phyloP scores from a whole-genome alignment of 2,797 vertebrate genomes.

The Ceyx erithaca region DNA sequence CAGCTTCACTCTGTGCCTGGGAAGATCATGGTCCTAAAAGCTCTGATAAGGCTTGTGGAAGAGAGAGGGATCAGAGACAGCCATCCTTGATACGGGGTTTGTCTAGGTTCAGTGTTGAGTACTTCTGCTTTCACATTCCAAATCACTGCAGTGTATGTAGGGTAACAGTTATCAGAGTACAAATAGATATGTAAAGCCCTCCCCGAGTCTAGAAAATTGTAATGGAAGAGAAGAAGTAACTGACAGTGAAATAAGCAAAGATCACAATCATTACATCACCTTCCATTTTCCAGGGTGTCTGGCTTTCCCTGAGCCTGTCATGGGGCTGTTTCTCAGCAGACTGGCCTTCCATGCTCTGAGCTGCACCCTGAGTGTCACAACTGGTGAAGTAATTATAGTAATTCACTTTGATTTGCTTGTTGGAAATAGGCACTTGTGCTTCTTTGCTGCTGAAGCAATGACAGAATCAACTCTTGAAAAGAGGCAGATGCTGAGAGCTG shows the following conservation, averaged over 20 bases:
- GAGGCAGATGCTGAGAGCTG: neutral
- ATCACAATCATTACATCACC: neutral
- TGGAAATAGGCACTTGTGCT: neutral
- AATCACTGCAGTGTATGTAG: neutral
- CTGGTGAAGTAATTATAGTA: neutral
- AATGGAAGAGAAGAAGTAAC: neutral
- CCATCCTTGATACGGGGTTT: neutral
- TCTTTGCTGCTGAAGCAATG: neutral
- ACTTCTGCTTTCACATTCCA: neutral
- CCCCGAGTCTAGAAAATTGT: neutral
- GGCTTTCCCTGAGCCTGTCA: neutral
- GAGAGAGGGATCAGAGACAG: no score
- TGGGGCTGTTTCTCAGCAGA: neutral
- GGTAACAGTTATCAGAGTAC: neutral
- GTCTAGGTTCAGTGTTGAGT: neutral
- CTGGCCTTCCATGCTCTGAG: neutral
- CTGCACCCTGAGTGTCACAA: neutral
- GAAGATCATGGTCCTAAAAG: no score
- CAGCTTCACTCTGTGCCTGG: no score
- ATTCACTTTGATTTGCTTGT: neutral
- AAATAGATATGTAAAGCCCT: neutral
- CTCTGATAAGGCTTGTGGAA: no score
- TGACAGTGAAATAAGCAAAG: neutral
- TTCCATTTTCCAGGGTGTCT: neutral
- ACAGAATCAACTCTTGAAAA: neutral